phyloP scores from a whole-genome alignment of 2,113 vertebrate genomes.

The Bostrychus sinensis region DNA sequence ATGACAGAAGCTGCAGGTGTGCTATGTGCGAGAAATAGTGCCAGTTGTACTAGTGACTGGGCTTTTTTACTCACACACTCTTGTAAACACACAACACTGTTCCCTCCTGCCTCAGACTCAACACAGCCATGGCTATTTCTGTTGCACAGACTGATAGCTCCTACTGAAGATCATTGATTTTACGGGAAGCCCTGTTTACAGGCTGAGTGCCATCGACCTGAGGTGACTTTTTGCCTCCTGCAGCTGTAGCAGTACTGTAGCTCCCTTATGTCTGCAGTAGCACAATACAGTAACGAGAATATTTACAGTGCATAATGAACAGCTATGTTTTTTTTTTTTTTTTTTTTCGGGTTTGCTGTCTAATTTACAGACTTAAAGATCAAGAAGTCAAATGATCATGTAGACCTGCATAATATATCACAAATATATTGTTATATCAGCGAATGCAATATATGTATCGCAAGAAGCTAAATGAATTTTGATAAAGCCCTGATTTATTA shows the following conservation, averaged over 20 bases:
- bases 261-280: slow-evolving; percentile 88
- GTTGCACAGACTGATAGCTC: slow-evolving; percentile 88
- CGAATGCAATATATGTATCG: too few relatives aligned
- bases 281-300: slow-evolving; percentile 70
- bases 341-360: slow-evolving; percentile 54
- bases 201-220: slow-evolving; percentile 99
- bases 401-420: too few relatives aligned
- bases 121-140: slow-evolving; percentile 80
- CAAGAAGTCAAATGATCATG: too few relatives aligned
- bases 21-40: slow-evolving; percentile 63
- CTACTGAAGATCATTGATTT: slow-evolving; percentile 99
- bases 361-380: slow-evolving; percentile 34
- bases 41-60: slow-evolving; percentile 65
- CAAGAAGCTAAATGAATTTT: too few relatives aligned
- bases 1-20: slow-evolving; percentile 47
- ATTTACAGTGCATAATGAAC: slow-evolving; percentile 51
- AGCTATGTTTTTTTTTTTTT: slow-evolving; percentile 35
- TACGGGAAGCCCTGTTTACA: slow-evolving; percentile 99
- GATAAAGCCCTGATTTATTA: too few relatives aligned
- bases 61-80: slow-evolving; percentile 50
- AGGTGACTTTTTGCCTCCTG: slow-evolving; percentile 98
- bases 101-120: slow-evolving; percentile 65
- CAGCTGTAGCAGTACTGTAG: slow-evolving; percentile 86
- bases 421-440: too few relatives aligned
- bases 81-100: slow-evolving; percentile 60